These are phyloP conservation scores for Petrophora chlorosata DNA, from an alignment of 2,888 invertebrate genomes.

Conservation along the genomic window DNA sequence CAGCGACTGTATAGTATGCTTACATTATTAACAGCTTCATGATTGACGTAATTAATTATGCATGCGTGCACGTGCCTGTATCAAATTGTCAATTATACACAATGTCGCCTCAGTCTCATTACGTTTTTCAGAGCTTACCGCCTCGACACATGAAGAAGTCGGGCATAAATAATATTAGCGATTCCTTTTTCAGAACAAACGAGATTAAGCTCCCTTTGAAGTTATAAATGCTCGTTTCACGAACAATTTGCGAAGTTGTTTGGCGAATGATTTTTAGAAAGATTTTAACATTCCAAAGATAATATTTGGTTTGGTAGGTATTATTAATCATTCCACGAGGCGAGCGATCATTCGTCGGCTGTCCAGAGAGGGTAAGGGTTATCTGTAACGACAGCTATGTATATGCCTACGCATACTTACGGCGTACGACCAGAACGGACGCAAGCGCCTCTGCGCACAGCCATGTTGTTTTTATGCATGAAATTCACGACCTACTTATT, in stretches of 20 bases:
- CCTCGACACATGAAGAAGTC: not conserved
- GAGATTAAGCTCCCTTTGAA: constrained; percentile 12
- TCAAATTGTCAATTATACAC: constrained; percentile 9
- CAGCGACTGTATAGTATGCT: constrained; percentile 7
- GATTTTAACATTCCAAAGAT: constrained; percentile 13
- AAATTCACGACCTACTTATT: constrained; percentile 38
- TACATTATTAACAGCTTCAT: constrained; percentile 6
- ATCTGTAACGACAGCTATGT: constrained; percentile 44
- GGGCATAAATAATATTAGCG: constrained; percentile 5
- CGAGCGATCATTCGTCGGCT: constrained; percentile 18
- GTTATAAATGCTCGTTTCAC: constrained; percentile 13
- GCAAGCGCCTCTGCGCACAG: constrained; percentile 37
- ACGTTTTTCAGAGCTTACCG: not conserved
- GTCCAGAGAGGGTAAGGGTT: constrained; percentile 35
- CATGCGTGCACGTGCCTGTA: constrained; percentile 18
- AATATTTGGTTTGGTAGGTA: constrained; percentile 23
- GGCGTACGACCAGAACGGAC: too few relatives aligned
- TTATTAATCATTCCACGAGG: constrained; percentile 23
- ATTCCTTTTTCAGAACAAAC: constrained; percentile 16
- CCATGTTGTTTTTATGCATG: constrained; percentile 38
- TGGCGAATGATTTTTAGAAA: constrained; percentile 8
- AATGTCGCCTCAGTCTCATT: constrained; percentile 2
- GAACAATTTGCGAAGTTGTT: constrained; percentile 20
- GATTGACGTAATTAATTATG: constrained; percentile 15
- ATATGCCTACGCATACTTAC: constrained; percentile 34